Evolutionary conservation across 2,888 invertebrate genomes (phyloP).

Genomic region (Leucophora obtusa): DNA sequence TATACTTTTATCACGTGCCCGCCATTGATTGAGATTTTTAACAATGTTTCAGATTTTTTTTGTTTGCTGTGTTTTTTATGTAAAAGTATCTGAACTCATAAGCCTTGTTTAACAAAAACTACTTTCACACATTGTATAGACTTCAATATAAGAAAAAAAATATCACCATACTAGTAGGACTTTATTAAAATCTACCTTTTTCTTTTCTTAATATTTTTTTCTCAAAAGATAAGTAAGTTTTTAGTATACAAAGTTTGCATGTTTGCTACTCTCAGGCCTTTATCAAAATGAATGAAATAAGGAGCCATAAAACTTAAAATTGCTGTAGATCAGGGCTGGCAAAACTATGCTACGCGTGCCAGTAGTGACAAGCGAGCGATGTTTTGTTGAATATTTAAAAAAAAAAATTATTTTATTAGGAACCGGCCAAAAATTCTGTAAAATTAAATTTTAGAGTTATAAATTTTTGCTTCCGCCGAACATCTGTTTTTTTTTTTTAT

Average conservation of each 20-base stretch:
- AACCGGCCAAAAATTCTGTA: too few species aligned
- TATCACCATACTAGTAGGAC: conserved; percentile 52
- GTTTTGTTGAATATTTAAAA: too few species aligned
- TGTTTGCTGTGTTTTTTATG: background rate
- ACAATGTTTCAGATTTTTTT: conserved; percentile 15
- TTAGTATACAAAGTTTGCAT: background rate
- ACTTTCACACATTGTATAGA: conserved; percentile 55
- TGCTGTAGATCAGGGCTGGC: too few species aligned
- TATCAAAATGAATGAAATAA: conserved; percentile 8
- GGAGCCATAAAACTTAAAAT: background rate
- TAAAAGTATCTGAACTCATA: conserved; percentile 39
- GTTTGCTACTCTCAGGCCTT: background rate
- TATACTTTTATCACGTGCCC: too few species aligned
- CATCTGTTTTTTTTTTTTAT: too few species aligned
- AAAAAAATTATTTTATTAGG: too few species aligned
- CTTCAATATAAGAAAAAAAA: conserved; percentile 17
- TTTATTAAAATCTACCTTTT: conserved; percentile 58
- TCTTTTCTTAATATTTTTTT: conserved; percentile 32
- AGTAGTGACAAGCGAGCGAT: too few species aligned
- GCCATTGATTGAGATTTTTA: too few species aligned
- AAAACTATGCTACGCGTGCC: too few species aligned
- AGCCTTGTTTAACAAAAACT: conserved; percentile 41
- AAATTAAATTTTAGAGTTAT: too few species aligned
- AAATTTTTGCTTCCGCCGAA: too few species aligned
- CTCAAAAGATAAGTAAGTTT: background rate